Base-by-base conservation (phyloP, 2,888 invertebrate species). In the Homarus gammarus region DNA sequence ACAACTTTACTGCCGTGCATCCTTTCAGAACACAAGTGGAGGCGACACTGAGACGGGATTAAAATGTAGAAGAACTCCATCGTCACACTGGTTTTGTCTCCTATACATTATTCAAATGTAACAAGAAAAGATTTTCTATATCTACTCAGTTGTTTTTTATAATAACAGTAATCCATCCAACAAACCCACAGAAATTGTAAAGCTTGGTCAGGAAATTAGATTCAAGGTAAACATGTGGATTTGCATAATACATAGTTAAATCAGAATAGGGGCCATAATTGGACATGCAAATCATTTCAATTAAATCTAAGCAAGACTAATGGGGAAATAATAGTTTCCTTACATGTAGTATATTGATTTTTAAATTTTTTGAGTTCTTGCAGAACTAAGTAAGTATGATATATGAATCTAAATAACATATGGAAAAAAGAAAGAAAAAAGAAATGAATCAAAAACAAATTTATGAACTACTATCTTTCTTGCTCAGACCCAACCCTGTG, bases 91-190 rank as follows among this genome's bases (percentile, higher is more conserved):
- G 75, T 64, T 77, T 77, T 77, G 81, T 78, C 88, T 83, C 88
- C 84, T 88, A 88, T 84, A 88, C 88, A 88, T 68, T 87, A 88
- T 84, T 84, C 88, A 88, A 88, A 88, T 88, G 84, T 84, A 88
- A 88, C 88, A 88, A 88, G 88, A 88, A 88, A 87, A 86, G 72
- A 73, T 87, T 31, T 51, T 64, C 88, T 88, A 88, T 84, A 88
- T 78, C 88, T 88, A 88, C 78, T 84, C 78, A 82, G 78, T 88
- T 88, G 78, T 82, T 87, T n/a, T 87, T 56, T 87, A 75, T 87
- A 87, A 64, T 84, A 88, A 88, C 84, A 88, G 88, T 78, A 88
- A 84, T 88, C 51, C 84, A 84, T 88, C 88, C 83, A 88, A 88
- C 84, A 84, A 88, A 84, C 78, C 72, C 78, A 83, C 77, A 68